phyloP scores from a whole-genome alignment of 2,888 invertebrate species.

The Thera britannica region DNA sequence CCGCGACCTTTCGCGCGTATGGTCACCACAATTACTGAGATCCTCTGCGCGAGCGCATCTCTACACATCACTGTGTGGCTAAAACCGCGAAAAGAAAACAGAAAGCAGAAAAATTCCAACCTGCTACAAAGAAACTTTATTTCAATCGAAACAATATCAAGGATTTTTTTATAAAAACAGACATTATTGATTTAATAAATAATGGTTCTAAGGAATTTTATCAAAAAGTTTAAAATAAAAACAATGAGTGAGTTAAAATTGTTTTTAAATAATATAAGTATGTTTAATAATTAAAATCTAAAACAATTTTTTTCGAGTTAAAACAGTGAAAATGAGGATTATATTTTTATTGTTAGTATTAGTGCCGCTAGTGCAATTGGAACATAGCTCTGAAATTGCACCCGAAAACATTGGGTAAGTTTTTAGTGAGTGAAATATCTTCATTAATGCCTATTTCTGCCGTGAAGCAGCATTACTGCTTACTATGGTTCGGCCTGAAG shows the following conservation, averaged over 20 bases:
- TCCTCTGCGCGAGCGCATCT: constrained; percentile 51
- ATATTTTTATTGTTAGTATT: constrained; percentile 40
- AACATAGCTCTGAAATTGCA: constrained; percentile 21
- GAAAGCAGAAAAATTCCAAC: neutral
- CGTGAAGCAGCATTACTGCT: no score
- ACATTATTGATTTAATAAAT: neutral
- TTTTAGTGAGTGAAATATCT: neutral
- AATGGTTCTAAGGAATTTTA: neutral
- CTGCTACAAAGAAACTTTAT: no score
- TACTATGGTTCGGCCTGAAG: no score
- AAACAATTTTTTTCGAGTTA: neutral
- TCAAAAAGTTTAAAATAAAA: neutral
- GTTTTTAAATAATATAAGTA: neutral
- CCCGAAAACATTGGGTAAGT: constrained; percentile 31
- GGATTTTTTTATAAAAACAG: neutral
- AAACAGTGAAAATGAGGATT: constrained; percentile 42
- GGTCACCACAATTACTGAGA: constrained; percentile 45
- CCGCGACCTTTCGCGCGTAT: constrained; percentile 47
- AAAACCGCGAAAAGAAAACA: constrained; percentile 1
- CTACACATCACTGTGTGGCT: constrained; percentile 29
- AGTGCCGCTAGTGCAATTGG: constrained; percentile 38
- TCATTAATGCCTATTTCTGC: neutral
- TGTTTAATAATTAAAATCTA: neutral
- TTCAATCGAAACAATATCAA: no score
- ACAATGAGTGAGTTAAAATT: neutral